Base-by-base conservation (phyloP, 1,140 invertebrate species). In the Mylabris phalerata region DNA sequence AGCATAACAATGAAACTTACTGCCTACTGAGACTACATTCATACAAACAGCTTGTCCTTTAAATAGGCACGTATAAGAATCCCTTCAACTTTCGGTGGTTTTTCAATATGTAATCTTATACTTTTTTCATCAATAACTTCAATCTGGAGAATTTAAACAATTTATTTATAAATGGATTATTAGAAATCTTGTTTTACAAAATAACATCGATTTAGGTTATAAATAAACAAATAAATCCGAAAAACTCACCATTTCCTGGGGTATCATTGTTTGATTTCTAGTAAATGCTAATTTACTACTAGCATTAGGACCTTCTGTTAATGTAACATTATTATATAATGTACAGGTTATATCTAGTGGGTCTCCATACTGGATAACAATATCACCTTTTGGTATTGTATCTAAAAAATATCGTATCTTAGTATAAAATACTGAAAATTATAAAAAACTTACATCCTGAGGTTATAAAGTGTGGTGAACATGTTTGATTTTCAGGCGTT, bases 341-440 rank as follows among this genome's bases (percentile, higher is more conserved):
- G 50, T 52, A 58, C 64, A 66, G 6, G 13, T 58, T 50, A 66
- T 66, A 46, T 66, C 59, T 61, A 66, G 52, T 4, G 58, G 56
- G n/a, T 61, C 27, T n/a, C 64, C 64, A 55, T 61, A 61, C 55
- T 61, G 41, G 9, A 66, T 48, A 38, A 48, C 9, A 27, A 64
- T 62, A 42, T 64, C 63, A 48, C 62, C 62, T 26, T 48, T 43
- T n/a, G 62, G 62, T 43, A 39, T 42, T n/a, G 62, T 64, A 42
- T 61, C 62, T 64, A 48, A 32, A 61, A 55, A 46, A 27, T 38
- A 19, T 50, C n/a, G 27, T 26, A 19, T 25, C 47, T 46, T 58
- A 32, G 2, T 47, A 40, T 9, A 9, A 9, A 24, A 5, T 13
- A 46, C 3, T 32, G n/a, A 27, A 4, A 46, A 11, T 3, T 13